Evolutionary conservation across 2,888 invertebrate species (phyloP).

Genomic region (Agonopterix heracliana): DNA sequence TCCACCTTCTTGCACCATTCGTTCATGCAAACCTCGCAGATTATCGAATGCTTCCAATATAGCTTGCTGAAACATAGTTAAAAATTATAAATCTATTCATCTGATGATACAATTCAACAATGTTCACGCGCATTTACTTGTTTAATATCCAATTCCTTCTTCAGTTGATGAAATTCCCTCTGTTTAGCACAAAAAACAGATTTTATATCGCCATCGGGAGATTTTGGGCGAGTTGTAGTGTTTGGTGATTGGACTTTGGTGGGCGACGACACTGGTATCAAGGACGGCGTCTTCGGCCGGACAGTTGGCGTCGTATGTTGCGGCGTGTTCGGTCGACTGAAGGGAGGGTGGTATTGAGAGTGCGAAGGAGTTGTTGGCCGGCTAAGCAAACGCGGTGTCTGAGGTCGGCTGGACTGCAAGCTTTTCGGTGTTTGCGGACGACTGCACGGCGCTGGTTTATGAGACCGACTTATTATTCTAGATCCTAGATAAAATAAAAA

Average conservation of each 20-base stretch:
- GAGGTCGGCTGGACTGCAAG: slow-evolving; percentile 2
- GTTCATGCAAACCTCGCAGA: slow-evolving; percentile 44
- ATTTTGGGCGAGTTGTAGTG: slow-evolving; percentile 8
- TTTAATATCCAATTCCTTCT: slow-evolving; percentile 65
- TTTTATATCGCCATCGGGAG: slow-evolving; percentile 39
- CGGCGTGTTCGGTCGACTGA: slow-evolving; percentile 9
- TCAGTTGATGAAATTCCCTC: slow-evolving; percentile 49
- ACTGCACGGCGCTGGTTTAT: slow-evolving; percentile 28
- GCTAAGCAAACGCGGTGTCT: slow-evolving; percentile 1
- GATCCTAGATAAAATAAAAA: slow-evolving; percentile 18
- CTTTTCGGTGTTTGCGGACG: slow-evolving; percentile 47
- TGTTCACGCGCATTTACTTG: slow-evolving; percentile 36
- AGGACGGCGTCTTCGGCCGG: slow-evolving; percentile 28
- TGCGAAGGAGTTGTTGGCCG: slow-evolving; percentile 9
- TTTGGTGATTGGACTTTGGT: not conserved
- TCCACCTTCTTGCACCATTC: slow-evolving; percentile 44
- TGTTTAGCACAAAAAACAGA: slow-evolving; percentile 37
- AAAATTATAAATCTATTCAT: not conserved
- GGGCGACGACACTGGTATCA: slow-evolving; percentile 16
- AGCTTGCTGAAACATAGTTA: slow-evolving; percentile 42
- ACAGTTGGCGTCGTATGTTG: slow-evolving; percentile 31
- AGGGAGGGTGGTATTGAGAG: not conserved
- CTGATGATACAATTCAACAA: not conserved
- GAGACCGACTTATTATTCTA: slow-evolving; percentile 21
- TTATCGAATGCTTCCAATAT: slow-evolving; percentile 50